Conservation (phyloP, 2,888 invertebrate genomes). For the Hemicrepidius hirtus region DNA sequence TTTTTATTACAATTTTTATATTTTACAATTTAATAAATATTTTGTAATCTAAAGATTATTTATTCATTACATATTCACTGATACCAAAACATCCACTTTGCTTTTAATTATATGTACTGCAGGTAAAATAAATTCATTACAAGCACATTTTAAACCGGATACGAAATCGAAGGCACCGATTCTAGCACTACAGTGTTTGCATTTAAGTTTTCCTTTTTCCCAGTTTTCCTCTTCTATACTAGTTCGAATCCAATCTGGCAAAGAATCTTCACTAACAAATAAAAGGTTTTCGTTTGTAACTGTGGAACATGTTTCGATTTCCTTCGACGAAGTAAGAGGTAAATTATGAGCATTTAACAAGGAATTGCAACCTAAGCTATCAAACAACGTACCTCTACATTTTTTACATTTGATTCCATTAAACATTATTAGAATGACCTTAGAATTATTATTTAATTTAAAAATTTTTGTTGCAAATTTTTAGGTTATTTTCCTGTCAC, state of each 20-base stretch:
- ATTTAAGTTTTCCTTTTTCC: constrained; percentile 81
- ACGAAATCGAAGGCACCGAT: constrained; percentile 82
- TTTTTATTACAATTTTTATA: constrained; percentile 22
- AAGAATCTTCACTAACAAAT: constrained; percentile 75
- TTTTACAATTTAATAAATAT: constrained; percentile 35
- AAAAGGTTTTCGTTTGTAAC: constrained; percentile 64
- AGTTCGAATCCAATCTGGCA: constrained; percentile 76
- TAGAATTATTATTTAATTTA: no score
- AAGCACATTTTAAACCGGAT: constrained; percentile 79
- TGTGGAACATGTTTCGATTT: constrained; percentile 55
- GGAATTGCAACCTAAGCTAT: constrained; percentile 53
- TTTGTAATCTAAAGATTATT: not conserved
- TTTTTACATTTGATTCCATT: constrained; percentile 65
- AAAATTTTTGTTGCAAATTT: no score
- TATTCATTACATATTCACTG: not conserved
- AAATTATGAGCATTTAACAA: constrained; percentile 64
- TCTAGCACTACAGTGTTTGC: constrained; percentile 77
- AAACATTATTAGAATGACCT: no score
- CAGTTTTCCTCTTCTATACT: constrained; percentile 76
- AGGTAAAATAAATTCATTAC: constrained; percentile 75
- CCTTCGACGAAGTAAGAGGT: constrained; percentile 38
- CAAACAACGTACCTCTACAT: constrained; percentile 64
- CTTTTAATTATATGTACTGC: constrained; percentile 78
- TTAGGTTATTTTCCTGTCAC: no score
- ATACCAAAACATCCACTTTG: constrained; percentile 75